A percentile compares a stretch with the other conserved stretches of the same genome.
Conservation (phyloP, 2,113 vertebrate species). For the Actenoides hombroni region DNA sequence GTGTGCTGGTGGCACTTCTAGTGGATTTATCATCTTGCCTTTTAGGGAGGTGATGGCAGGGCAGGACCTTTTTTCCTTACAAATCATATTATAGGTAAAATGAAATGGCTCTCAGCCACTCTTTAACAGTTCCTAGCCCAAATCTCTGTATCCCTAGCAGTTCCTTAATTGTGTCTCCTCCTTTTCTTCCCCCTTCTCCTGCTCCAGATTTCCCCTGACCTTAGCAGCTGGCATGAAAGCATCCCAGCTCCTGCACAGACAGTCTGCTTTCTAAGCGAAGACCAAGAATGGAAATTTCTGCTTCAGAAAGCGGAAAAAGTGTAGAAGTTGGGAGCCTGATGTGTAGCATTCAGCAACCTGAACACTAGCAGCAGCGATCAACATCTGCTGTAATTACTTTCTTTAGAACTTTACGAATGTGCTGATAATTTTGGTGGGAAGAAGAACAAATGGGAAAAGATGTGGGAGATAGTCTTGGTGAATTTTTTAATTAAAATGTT, state of each 20-base stretch:
- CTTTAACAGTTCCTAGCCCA: neutral
- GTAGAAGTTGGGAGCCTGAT: neutral
- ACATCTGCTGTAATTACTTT: constrained; percentile 56
- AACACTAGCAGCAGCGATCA: neutral
- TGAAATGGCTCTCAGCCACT: neutral
- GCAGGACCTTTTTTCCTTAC: neutral
- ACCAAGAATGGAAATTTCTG: neutral
- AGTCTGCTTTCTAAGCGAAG: neutral
- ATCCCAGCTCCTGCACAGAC: neutral
- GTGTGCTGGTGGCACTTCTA: neutral
- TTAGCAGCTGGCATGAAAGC: neutral
- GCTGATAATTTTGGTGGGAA: constrained; percentile 39
- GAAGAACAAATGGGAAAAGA: constrained; percentile 47
- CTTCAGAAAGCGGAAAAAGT: neutral
- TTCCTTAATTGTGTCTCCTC: neutral
- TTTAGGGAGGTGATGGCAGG: neutral
- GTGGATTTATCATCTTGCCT: neutral
- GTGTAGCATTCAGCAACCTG: neutral
- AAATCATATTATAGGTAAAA: neutral
- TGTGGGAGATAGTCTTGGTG: constrained; percentile 25
- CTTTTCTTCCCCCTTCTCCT: neutral
- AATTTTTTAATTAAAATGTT: constrained; percentile 66
- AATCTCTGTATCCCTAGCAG: neutral
- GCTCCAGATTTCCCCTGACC: neutral
- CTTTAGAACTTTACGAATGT: constrained; percentile 30